Evolutionary conservation across 2,113 vertebrate genomes (phyloP), one percentile per base, ranked within the genome.

Genomic region (Forbesichthys papilliferus): DNA sequence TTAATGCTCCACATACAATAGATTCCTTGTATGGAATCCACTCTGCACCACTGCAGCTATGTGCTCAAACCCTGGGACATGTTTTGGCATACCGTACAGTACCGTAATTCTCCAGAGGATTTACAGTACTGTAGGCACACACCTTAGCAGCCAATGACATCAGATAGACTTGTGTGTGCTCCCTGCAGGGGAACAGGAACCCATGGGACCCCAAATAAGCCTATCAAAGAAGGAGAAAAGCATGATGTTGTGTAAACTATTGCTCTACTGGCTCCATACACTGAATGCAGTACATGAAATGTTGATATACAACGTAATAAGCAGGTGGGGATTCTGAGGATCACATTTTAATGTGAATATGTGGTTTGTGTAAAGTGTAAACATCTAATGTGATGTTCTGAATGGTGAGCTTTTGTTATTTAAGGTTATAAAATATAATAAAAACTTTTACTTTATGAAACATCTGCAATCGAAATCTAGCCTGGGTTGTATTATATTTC

Each of bases 131-230:
- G 16, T 84, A 87, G 75, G 75, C 58, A 76, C 59, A 80, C 46
- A 51, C 59, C 62, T 61, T 64, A 51, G 78, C 66, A 79, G 78
- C 56, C 18, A 16, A 11, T 87, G 85, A 84, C 69, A 83, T 84
- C 66, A 77, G 83, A 86, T 65, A 36, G 64, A 49, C 75, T 77
- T 83, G 73, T 75, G 76, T 78, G 81, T 68, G 73, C 84, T 34
- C 48, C 78, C 66, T 60, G 69, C 75, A 66, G 51, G 80, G 65
- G 61, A 73, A 49, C 49, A 36, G 72, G 75, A 59, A 58, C 80
- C 74, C 72, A 11, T 64, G 73, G 61, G 81, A 90, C 53, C 59
- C 20, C 3, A 36, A 13, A 72, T 53, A 82, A 74, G 36, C 34
- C 20, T 42, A 42, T 42, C 36, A 10, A 47, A 4, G 71, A 65